Percentiles rank a stretch among this genome's conserved stretches.
phyloP scores from a whole-genome alignment of 1,140 invertebrate species.

The Batillaria attramentaria region DNA sequence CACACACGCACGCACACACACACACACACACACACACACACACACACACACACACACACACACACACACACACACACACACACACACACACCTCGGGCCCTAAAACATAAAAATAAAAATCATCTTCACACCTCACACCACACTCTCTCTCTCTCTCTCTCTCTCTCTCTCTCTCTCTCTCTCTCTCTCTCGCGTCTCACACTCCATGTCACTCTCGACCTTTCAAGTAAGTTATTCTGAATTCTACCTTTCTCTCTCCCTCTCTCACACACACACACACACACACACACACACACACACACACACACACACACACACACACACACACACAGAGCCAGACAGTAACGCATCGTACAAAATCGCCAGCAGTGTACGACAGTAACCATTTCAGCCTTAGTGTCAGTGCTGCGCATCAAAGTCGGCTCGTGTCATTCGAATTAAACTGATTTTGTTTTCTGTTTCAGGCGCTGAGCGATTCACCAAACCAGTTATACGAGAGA shows the following conservation, averaged over 20 bases:
- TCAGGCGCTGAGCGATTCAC: not conserved
- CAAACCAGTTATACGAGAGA: not conserved
- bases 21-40: not conserved
- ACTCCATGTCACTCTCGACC: not conserved
- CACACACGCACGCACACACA: not conserved
- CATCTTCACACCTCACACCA: not conserved
- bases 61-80: not conserved
- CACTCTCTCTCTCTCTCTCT: slow-evolving; percentile 18
- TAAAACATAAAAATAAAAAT: too few species aligned
- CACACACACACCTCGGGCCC: not conserved
- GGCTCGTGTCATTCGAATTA: not conserved
- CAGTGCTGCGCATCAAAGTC: too few species aligned
- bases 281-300: slow-evolving; percentile 18
- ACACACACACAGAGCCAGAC: slow-evolving; percentile 2
- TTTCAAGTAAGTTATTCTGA: too few species aligned
- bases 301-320: slow-evolving; percentile 14
- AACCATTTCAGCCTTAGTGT: too few species aligned
- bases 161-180: slow-evolving; percentile 18
- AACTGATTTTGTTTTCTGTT: not conserved
- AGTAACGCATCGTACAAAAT: not conserved
- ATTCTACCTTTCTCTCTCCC: not conserved
- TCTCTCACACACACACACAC: slow-evolving; percentile 7
- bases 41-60: not conserved
- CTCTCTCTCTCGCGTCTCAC: not conserved
- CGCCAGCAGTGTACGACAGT: not conserved